Base-by-base conservation (phyloP, 2,113 vertebrate genomes). In the Panthera uncia region DNA sequence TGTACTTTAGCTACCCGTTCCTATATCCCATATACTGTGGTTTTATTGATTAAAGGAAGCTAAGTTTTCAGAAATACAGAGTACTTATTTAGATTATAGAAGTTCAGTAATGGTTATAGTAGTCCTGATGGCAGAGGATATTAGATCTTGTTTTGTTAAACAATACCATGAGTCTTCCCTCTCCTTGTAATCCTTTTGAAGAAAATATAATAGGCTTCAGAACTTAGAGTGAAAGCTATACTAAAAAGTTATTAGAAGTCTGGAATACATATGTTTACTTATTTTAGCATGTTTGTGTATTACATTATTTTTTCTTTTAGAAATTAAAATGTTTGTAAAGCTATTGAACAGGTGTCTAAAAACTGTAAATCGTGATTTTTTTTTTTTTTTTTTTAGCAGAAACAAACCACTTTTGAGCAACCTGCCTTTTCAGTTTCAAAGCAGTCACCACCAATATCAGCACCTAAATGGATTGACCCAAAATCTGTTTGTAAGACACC, bases 401-500 rank as follows among this genome's bases (percentile, higher is more conserved):
- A 99, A 84, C 98, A 66, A 5, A 80, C 7, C 0, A 98, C 98
- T 81, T 88, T 98, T 94, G 99, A 99, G 68, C 98, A 98, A 21
- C 97, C 98, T 69, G 83, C 86, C 93, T 94, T 98, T 90, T 94
- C 95, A 1, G 66, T 99, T 97, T 98, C 98, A 10, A 97, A 98
- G 90, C 98, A 98, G 11, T 98, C 99, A 8, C 98, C 98, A 0
- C 98, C 98, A 95, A 98, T 98, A 92, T 94, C 76, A 91, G 14
- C 83, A 94, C 69, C 68, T 29, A 99, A 97, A 89, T 98, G 84
- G 92, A 95, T 31, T 65, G 97, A 97, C 80, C 98, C 96, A 50
- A 98, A 96, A 12, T 79, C 97, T 6, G 11, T 98, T 91, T 99
- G 98, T 95, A 98, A 99, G 97, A 99, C 99, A 1, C 99, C 99